phyloP scores from a whole-genome alignment of 2,113 vertebrate genomes.

The Peucedramus taeniatus region DNA sequence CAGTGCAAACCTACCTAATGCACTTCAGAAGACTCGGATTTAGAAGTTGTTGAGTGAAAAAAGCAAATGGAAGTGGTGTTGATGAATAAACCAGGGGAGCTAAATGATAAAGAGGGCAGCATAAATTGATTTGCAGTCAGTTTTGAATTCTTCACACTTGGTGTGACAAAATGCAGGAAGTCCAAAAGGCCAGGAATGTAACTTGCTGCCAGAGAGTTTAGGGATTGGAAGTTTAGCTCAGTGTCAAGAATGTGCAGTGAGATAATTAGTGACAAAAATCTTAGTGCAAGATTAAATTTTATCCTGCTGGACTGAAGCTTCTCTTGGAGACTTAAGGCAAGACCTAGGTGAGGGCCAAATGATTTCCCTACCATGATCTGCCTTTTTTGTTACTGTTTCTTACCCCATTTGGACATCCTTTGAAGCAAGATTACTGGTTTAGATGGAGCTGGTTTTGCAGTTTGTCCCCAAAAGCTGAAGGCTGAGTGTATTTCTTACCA shows the following conservation, averaged over 20 bases:
- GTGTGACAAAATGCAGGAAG: background rate
- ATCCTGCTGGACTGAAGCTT: background rate
- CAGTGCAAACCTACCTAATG: accelerated
- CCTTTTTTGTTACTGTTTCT: background rate
- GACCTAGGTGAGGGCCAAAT: background rate
- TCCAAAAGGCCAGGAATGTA: accelerated
- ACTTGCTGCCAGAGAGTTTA: background rate
- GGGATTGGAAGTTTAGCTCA: background rate
- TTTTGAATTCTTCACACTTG: background rate
- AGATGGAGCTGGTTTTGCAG: background rate
- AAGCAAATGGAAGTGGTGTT: background rate
- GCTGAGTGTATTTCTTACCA: background rate
- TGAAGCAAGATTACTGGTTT: background rate
- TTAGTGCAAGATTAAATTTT: background rate
- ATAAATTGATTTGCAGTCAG: background rate
- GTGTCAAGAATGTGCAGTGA: background rate
- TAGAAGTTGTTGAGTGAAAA: background rate
- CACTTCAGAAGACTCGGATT: background rate
- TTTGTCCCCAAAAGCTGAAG: background rate
- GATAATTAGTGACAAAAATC: background rate
- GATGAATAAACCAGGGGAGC: background rate
- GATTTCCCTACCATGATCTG: background rate
- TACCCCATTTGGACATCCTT: background rate
- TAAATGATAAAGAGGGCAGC: background rate
- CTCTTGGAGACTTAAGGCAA: background rate